A percentile compares a stretch with the other conserved stretches of the same genome.
phyloP scores from a whole-genome alignment of 1,140 invertebrate genomes.

The Berghia stephanieae region DNA sequence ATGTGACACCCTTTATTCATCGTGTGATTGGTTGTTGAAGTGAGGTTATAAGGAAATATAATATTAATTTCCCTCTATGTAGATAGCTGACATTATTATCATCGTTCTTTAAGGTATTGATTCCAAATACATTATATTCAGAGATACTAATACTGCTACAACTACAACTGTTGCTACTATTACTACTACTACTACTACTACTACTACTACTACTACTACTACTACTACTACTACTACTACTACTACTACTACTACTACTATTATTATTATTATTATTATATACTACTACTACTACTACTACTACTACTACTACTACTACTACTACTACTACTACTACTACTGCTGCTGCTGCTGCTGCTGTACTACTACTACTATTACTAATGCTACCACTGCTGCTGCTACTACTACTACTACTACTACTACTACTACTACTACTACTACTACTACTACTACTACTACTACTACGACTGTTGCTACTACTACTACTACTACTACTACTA shows the following conservation, averaged over 20 bases:
- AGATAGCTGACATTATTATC: neutral
- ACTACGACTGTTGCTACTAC: too few relatives aligned
- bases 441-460: too few relatives aligned
- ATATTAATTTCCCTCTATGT: neutral
- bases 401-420: too few relatives aligned
- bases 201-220: neutral
- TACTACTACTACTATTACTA: too few relatives aligned
- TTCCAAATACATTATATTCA: neutral
- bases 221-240: conserved; percentile 8
- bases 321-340: neutral
- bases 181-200: neutral
- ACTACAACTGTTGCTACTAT: too few relatives aligned
- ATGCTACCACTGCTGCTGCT: too few relatives aligned
- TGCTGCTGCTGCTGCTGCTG: neutral
- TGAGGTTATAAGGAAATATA: too few relatives aligned
- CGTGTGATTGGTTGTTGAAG: too few relatives aligned
- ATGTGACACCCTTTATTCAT: too few relatives aligned
- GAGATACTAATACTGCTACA: neutral
- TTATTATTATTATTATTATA: neutral
- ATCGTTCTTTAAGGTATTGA: neutral
- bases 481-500: too few relatives aligned
- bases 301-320: conserved; percentile 21
- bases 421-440: too few relatives aligned
- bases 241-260: conserved; percentile 1
- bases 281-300: too few relatives aligned